These are phyloP conservation scores for Rhadinocentrus ornatus DNA, from an alignment of 2,797 vertebrate species.

Conservation along the genomic window DNA sequence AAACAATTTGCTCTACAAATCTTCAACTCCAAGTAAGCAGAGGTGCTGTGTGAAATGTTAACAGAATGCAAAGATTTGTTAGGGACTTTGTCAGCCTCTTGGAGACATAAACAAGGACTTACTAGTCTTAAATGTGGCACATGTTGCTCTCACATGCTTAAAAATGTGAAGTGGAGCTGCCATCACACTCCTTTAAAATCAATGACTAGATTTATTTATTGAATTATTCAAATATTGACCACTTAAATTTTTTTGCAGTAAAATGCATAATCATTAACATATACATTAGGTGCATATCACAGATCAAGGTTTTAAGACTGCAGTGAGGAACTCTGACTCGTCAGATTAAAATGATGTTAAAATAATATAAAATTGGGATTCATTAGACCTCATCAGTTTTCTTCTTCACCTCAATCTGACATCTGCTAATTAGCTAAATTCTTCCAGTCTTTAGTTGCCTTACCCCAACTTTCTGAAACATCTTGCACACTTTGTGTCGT, in stretches of 20 bases:
- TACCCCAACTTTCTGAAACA: neutral
- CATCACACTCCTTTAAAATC: neutral
- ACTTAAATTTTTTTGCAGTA: neutral
- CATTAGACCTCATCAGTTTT: neutral
- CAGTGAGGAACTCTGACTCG: neutral
- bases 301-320: neutral
- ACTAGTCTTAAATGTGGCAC: neutral
- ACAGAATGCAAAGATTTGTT: neutral
- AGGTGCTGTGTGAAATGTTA: no score
- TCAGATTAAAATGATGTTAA: neutral
- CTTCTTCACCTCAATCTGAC: neutral
- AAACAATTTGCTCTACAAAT: no score
- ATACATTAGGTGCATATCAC: no score
- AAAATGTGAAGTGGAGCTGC: neutral
- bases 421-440: neutral
- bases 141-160: neutral
- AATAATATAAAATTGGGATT: no score
- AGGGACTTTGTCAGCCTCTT: neutral
- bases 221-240: neutral
- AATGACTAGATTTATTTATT: neutral
- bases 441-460: neutral
- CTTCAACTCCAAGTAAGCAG: no score
- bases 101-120: neutral
- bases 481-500: neutral
- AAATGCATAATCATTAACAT: neutral